Conservation (phyloP, 2,113 vertebrate species). For the Brienomyrus brachyistius region DNA sequence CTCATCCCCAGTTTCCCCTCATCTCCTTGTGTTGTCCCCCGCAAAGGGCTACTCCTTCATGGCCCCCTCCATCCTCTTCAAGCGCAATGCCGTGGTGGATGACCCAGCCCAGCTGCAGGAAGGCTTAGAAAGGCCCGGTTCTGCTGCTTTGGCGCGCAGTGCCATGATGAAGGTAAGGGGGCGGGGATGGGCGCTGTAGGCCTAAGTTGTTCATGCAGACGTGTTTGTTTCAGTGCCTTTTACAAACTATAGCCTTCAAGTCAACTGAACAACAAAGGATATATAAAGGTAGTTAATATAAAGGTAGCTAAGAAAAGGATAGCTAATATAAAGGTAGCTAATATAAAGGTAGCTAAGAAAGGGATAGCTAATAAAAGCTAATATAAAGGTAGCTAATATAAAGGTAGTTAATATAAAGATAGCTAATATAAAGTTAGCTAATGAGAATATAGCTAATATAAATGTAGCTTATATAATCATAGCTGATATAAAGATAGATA, state of each 20-base stretch:
- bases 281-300: background rate
- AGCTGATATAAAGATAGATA: background rate
- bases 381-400: too few species aligned
- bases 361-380: too few species aligned
- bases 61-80: slow-evolving; percentile 93
- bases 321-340: too few species aligned
- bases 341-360: background rate
- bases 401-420: background rate
- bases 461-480: background rate
- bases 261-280: background rate
- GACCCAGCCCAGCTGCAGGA: slow-evolving; percentile 77
- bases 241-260: background rate
- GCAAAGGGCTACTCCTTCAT: slow-evolving; percentile 91
- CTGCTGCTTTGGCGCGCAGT: slow-evolving; percentile 63
- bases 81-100: slow-evolving; percentile 85
- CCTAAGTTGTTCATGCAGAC: background rate
- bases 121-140: slow-evolving; percentile 72
- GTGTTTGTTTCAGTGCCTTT: background rate
- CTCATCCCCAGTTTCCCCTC: background rate
- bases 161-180: slow-evolving; percentile 90
- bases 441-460: background rate
- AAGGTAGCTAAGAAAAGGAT: background rate
- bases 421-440: background rate
- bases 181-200: background rate
- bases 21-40: slow-evolving; percentile 1